Evolutionary conservation across 2,888 invertebrate species (phyloP), one percentile per base, ranked within the genome.

Genomic region (Apamea crenata): DNA sequence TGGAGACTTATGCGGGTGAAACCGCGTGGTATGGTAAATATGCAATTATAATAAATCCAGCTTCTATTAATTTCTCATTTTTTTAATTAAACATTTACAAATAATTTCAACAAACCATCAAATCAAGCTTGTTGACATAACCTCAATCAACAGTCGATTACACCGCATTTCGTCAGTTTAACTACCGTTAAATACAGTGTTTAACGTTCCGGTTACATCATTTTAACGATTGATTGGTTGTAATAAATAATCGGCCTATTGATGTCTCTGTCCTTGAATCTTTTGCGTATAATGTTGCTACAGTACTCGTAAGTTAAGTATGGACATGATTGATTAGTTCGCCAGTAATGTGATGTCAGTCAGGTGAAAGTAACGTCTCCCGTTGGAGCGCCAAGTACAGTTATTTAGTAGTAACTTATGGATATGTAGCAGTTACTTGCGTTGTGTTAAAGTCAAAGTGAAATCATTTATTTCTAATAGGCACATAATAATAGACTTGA

Each of bases 161-260:
- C 77, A 83, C 66, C 59, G 61, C 25, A 78, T 85, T 89, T 85
- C 85, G 73, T 78, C 73, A 87, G 70, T 66, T 77, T 36, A 83
- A 78, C 74, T 61, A 80, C 89, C 87, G 90, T 81, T 83, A 88
- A 89, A 84, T 80, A 76, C 61, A 68, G 50, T 56, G 29, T 77
- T 83, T 70, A 73, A 77, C 63, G 80, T 69, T 84, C 71, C 73
- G 66, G 77, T 88, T 87, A 72, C 80, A 25, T 81, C 68, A 79
- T 77, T 83, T 69, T 50, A 36, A 65, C 50, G 68, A 80, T 50
- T 81, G 75, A 82, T 78, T 78, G 70, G 29, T 78, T 72, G 50
- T 75, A 70, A 77, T 70, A 69, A 73, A 81, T 80, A 71, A 77
- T 81, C 25, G 74, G n/a, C 53, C 56, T 29, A 40, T 74, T 70